Conservation (phyloP, 2,797 vertebrate genomes). For the Sebastes trivittatus region DNA sequence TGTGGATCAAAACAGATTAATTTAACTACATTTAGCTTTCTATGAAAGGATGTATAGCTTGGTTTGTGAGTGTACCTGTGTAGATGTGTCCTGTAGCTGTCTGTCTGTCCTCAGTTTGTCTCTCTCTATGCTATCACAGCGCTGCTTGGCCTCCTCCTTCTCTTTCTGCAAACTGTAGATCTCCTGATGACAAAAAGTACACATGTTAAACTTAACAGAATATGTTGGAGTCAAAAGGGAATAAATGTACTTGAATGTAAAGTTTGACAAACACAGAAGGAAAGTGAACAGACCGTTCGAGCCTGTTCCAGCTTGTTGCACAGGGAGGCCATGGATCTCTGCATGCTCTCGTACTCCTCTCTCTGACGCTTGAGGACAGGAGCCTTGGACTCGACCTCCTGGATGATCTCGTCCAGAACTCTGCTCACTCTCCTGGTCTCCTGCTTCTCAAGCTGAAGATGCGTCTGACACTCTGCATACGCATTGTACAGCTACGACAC, state of each 20-base stretch:
- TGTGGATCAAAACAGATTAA: not conserved
- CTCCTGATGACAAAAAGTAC: slow-evolving; percentile 79
- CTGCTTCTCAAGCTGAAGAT: slow-evolving; percentile 91
- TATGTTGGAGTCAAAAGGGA: not conserved
- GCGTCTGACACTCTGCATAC: slow-evolving; percentile 92
- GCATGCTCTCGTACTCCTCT: slow-evolving; percentile 93
- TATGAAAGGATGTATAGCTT: not conserved
- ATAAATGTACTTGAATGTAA: not conserved
- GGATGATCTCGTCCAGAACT: slow-evolving; percentile 93
- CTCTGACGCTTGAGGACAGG: slow-evolving; percentile 92
- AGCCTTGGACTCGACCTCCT: slow-evolving; percentile 95
- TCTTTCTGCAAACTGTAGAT: slow-evolving; percentile 92
- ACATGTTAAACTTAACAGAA: not conserved
- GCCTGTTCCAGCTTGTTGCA: slow-evolving; percentile 94
- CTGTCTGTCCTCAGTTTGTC: slow-evolving; percentile 88
- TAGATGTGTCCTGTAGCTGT: slow-evolving; percentile 90
- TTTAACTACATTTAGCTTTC: not conserved
- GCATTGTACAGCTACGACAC: slow-evolving; percentile 91
- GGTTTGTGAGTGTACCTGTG: slow-evolving; percentile 82
- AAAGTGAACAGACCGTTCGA: slow-evolving; percentile 83
- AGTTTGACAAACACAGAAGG: not conserved
- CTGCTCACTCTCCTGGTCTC: slow-evolving; percentile 91
- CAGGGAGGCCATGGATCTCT: slow-evolving; percentile 90
- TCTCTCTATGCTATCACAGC: slow-evolving; percentile 84
- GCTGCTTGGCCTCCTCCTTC: slow-evolving; percentile 89